These are phyloP conservation scores for Holcopasites calliopsidis DNA, from an alignment of 1,140 invertebrate genomes.

Conservation along the genomic window DNA sequence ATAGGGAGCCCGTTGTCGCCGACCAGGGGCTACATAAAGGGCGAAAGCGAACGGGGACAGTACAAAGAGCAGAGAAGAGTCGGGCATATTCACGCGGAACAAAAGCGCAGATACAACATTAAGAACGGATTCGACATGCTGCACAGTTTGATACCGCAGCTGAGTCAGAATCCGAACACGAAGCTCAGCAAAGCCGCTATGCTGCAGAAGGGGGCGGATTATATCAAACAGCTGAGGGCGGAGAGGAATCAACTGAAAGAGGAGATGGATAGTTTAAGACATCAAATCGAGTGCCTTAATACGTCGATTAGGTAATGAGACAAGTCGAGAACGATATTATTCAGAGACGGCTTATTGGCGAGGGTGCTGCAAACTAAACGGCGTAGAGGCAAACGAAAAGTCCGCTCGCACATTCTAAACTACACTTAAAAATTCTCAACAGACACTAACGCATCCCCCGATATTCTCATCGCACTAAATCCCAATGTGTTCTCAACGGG, in stretches of 20 bases:
- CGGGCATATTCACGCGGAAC: constrained; percentile 98
- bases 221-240: constrained; percentile 92
- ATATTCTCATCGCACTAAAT: no score
- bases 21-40: constrained; percentile 68
- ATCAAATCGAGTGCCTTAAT: constrained; percentile 95
- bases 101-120: constrained; percentile 98
- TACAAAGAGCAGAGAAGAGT: constrained; percentile 86
- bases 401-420: no score
- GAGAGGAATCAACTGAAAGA: constrained; percentile 93
- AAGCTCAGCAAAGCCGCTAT: constrained; percentile 98
- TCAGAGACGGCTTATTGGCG: no score
- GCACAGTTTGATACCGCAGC: constrained; percentile 94
- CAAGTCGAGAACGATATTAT: neutral
- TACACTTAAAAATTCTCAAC: no score
- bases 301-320: constrained; percentile 90
- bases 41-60: constrained; percentile 74
- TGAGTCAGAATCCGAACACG: constrained; percentile 93
- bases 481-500: no score
- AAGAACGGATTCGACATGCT: constrained; percentile 98
- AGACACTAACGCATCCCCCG: no score
- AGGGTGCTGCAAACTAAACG: no score
- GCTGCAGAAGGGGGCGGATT: constrained; percentile 97
- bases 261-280: constrained; percentile 91
- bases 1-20: constrained; percentile 76
- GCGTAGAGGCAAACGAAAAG: no score